phyloP scores from a whole-genome alignment of 2,113 vertebrate genomes.

The Osmerus eperlanus region DNA sequence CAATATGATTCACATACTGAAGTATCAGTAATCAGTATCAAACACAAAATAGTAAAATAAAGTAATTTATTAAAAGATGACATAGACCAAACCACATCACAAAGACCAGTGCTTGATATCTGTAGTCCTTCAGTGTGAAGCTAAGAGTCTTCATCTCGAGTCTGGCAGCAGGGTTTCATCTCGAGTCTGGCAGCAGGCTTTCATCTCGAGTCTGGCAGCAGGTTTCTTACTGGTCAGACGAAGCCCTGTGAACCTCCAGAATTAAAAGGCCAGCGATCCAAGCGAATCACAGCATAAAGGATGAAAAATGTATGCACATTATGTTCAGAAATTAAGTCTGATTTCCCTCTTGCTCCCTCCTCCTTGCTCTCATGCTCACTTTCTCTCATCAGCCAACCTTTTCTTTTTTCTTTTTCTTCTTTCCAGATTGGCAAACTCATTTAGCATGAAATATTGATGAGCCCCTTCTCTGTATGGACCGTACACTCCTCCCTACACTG shows the following conservation, averaged over 20 bases:
- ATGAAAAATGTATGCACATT: conserved; percentile 51
- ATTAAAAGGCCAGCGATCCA: conserved; percentile 55
- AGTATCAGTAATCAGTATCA: background rate
- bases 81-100: background rate
- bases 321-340: conserved; percentile 38
- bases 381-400: conserved; percentile 26
- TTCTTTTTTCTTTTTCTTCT: background rate
- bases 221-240: conserved; percentile 27
- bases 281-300: conserved; percentile 38
- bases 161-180: conserved; percentile 10
- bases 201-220: background rate
- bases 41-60: background rate
- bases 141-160: too few species aligned
- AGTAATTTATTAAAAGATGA: background rate
- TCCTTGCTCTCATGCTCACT: conserved; percentile 15
- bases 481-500: conserved; percentile 35
- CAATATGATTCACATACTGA: background rate
- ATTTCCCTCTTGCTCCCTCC: conserved; percentile 23
- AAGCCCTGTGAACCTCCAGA: conserved; percentile 37
- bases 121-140: background rate
- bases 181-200: conserved; percentile 3
- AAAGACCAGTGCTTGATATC: background rate
- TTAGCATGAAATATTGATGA: conserved; percentile 55
- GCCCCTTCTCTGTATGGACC: conserved; percentile 34
- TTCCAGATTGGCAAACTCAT: conserved; percentile 32